phyloP scores from a whole-genome alignment of 2,888 invertebrate species.

The Mythimna lalbum region DNA sequence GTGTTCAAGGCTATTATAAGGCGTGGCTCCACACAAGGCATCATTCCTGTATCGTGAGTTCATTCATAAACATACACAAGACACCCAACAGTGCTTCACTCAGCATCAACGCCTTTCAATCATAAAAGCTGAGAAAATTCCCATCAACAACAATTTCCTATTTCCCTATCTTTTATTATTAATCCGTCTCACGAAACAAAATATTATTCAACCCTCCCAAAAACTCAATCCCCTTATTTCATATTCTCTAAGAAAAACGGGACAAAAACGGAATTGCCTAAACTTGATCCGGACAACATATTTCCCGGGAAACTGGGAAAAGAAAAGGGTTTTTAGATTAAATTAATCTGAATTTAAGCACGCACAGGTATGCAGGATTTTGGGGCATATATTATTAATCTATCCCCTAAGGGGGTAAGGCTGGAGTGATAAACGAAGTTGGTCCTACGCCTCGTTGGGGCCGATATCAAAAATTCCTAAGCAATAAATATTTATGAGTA shows the following conservation, averaged over 20 bases:
- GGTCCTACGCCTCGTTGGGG: slow-evolving; percentile 10
- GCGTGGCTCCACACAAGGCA: too few relatives aligned
- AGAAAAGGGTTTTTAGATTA: slow-evolving; percentile 31
- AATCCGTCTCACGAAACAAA: slow-evolving; percentile 17
- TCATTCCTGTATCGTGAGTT: too few relatives aligned
- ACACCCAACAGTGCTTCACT: too few relatives aligned
- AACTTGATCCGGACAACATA: slow-evolving; percentile 25
- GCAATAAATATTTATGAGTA: slow-evolving; percentile 72
- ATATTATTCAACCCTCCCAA: slow-evolving; percentile 15
- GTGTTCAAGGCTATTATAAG: too few relatives aligned
- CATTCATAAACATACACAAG: too few relatives aligned
- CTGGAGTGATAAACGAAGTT: slow-evolving; percentile 55
- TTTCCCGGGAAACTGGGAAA: slow-evolving; percentile 18
- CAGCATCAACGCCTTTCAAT: neutral
- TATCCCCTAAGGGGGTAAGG: slow-evolving; percentile 29
- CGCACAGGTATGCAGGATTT: slow-evolving; percentile 45
- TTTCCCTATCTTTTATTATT: slow-evolving; percentile 6
- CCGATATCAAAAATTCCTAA: slow-evolving; percentile 65
- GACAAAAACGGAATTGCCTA: neutral
- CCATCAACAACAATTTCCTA: slow-evolving; percentile 2
- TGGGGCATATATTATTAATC: slow-evolving; percentile 47
- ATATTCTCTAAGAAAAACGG: slow-evolving; percentile 22
- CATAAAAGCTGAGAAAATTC: neutral
- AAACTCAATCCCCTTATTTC: slow-evolving; percentile 25
- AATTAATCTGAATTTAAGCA: slow-evolving; percentile 54